Evolutionary conservation across 2,888 invertebrate species (phyloP).

Genomic region (Stenodema calcarata): DNA sequence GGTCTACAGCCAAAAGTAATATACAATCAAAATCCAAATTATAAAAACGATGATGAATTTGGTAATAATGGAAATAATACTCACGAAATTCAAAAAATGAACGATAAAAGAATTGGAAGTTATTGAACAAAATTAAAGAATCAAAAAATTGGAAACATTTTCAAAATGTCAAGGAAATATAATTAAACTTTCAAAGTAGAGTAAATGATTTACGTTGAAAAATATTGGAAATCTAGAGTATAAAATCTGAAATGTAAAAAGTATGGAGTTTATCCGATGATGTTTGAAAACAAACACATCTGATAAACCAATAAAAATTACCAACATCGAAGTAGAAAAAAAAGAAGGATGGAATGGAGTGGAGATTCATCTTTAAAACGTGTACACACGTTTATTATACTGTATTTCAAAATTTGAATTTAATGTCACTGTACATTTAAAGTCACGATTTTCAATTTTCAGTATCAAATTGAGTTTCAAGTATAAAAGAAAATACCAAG

Average conservation of each 20-base stretch:
- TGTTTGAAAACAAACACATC: neutral
- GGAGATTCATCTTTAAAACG: too few relatives aligned
- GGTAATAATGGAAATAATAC: neutral
- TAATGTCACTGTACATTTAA: too few relatives aligned
- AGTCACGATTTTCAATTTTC: too few relatives aligned
- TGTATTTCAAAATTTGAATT: too few relatives aligned
- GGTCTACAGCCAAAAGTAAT: too few relatives aligned
- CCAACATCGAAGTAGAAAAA: too few relatives aligned
- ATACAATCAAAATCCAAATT: too few relatives aligned
- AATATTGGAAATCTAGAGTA: neutral
- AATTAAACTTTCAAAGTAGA: neutral
- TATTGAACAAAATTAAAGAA: neutral
- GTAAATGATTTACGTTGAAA: neutral
- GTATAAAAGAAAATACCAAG: neutral
- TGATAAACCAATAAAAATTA: neutral
- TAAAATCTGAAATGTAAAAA: neutral
- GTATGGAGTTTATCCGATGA: neutral
- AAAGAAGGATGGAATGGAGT: too few relatives aligned
- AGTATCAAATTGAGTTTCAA: too few relatives aligned
- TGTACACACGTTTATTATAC: too few relatives aligned
- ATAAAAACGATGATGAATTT: neutral
- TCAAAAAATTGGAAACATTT: neutral
- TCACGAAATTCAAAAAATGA: neutral
- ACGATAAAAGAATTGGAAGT: neutral
- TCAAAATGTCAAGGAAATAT: conserved; percentile 16